Base-by-base conservation (phyloP, 2,113 vertebrate genomes). In the Chrysemys picta region DNA sequence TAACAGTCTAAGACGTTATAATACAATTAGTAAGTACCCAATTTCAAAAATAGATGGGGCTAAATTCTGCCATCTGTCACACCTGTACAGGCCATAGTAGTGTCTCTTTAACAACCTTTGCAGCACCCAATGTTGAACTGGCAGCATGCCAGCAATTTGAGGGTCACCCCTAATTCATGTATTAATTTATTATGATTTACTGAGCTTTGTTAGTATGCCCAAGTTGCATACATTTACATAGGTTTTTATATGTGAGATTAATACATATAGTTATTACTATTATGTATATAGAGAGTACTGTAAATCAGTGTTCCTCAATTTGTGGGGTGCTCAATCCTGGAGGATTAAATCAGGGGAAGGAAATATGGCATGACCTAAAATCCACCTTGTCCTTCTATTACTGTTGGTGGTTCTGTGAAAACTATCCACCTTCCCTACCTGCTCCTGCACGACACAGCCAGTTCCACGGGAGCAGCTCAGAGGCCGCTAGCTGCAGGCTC, bases 201-300 rank as follows among this genome's bases (percentile, higher is more conserved):
- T 6, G 3, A n/a, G 87, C 31, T 57, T 54, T 27, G 22, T 57
- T 57, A 80, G 27, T 52, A n/a, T 81, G 69, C 19, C 2, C 25
- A 1, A 59, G 93, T 96, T 93, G 84, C 84, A 93, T 94, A 89
- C 54, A 85, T 87, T 54, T 79, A 24, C 47, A 31, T 79, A n/a
- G 6, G 3, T 5, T 85, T 93, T 54, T 6, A 5, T 57, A 38
- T 88, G 87, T 81, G 85, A 50, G 75, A 87, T 89, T 47, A 79
- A 79, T 76, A 5, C 31, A 2, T 38, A 3, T 24, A 13, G 2
- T 91, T 92, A 92, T 90, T 82, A 16, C 22, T 22, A 4, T 57
- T 89, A 84, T 72, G 87, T 85, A 49, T 87, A 10, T 14, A 52
- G 50, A 59, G 11, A 59, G 27, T 27, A 29, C 42, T 80, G 3